Evolutionary conservation across 2,888 invertebrate species (phyloP).

Genomic region (Drosophila acutilabella): DNA sequence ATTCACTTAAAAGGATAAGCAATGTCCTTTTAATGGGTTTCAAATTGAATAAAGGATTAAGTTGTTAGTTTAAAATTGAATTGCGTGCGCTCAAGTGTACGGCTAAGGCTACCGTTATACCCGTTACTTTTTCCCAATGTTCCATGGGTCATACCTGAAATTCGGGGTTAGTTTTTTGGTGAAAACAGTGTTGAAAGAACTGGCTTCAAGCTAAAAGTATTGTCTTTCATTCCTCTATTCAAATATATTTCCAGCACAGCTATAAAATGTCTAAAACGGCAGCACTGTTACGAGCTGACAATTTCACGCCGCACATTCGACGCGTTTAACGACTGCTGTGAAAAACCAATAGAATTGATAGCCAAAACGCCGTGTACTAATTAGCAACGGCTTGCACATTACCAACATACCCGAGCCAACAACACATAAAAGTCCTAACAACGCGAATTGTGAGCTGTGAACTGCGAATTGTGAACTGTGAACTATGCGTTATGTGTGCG

Average conservation of each 20-base stretch:
- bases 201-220: too few relatives aligned
- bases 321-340: conserved; percentile 13
- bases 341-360: conserved; percentile 61
- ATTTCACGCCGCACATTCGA: conserved; percentile 58
- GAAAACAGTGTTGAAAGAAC: neutral
- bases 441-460: conserved; percentile 26
- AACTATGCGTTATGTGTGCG: conserved; percentile 20
- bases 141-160: conserved; percentile 5
- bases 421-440: conserved; percentile 56
- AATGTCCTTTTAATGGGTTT: conserved; percentile 85
- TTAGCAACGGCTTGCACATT: conserved; percentile 74
- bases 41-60: conserved; percentile 86
- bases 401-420: conserved; percentile 40
- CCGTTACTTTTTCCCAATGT: neutral
- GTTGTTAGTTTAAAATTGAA: conserved; percentile 85
- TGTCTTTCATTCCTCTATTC: too few relatives aligned
- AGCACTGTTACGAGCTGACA: neutral
- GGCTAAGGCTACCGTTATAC: conserved; percentile 43
- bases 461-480: conserved; percentile 5
- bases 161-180: conserved; percentile 50
- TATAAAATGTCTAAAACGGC: too few relatives aligned
- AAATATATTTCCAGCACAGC: too few relatives aligned
- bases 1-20: conserved; percentile 85
- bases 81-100: conserved; percentile 76
- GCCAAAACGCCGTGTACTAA: conserved; percentile 60